These are phyloP conservation scores for Diploptera punctata DNA, from an alignment of 2,888 invertebrate species.

Conservation along the genomic window DNA sequence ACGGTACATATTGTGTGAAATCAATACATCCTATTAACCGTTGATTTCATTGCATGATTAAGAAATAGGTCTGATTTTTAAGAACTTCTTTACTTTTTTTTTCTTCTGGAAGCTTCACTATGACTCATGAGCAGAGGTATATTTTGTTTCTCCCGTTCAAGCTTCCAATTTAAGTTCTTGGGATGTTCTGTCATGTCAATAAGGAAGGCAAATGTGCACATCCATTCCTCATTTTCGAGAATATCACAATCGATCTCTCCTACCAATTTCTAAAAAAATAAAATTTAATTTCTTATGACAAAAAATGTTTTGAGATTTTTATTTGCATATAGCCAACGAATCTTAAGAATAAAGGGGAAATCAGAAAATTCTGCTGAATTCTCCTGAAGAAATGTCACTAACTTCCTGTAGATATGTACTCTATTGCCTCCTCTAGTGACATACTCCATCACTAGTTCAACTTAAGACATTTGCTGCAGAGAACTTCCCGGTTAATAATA, in stretches of 20 bases:
- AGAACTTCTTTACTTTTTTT: neutral
- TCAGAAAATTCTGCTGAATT: neutral
- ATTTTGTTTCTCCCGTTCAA: neutral
- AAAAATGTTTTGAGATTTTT: neutral
- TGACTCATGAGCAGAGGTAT: neutral
- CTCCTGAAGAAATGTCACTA: neutral
- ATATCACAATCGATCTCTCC: neutral
- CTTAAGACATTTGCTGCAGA: neutral
- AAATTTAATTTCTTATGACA: neutral
- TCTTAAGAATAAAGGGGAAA: too few relatives aligned
- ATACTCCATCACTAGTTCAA: neutral
- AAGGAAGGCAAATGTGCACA: neutral
- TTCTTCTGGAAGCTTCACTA: neutral
- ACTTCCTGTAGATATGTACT: neutral
- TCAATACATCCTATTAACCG: neutral
- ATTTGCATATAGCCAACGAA: neutral
- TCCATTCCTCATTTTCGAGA: neutral
- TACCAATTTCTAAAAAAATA: neutral
- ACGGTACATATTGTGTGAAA: neutral
- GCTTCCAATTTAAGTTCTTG: neutral
- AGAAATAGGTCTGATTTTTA: neutral
- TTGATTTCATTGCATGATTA: neutral
- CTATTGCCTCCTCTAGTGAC: neutral
- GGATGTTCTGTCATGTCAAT: neutral
- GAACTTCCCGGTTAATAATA: neutral